Base-by-base conservation (phyloP, 2,113 vertebrate genomes). In the Chionis minor region DNA sequence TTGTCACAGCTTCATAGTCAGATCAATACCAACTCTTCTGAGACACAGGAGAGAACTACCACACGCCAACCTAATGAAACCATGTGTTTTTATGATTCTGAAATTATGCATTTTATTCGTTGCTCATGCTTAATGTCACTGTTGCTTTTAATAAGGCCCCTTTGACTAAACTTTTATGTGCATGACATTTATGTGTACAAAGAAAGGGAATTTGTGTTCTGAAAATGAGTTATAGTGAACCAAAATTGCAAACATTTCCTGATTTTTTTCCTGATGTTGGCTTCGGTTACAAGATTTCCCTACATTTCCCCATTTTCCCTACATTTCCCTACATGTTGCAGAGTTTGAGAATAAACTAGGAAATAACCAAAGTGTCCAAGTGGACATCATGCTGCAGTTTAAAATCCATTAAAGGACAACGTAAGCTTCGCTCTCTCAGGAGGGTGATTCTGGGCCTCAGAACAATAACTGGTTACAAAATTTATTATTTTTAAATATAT, bases 1-100 rank as follows among this genome's bases (percentile, higher is more conserved):
- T 98, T 98, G 98, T 98, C 97, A 92, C 98, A 97, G 98, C 98
- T 98, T 97, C 97, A 79, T 96, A 96, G 98, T 96, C 97, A 96
- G 98, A 99, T 99, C 99, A 98, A 99, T 99, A 98, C 91, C 92
- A 80, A 47, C 88, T 90, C 96, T 97, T 97, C 84, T 38, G 96
- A 97, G 96, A 93, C 45, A n/a, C 1, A 27, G 87, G 95, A 92
- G 90, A 95, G 95, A 95, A 88, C 71, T n/a, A 92, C 85, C 74
- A 94, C 96, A 92, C 84, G 19, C n/a, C 94, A 80, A 44, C 93
- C 95, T 97, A 96, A 97, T 97, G 97, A 97, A 97, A 96, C 74
- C 58, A 58, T 92, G 89, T 93, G 92, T 88, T 97, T 96, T 98
- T 95, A 95, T 96, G 95, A 93, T 95, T 97, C 95, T 96, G 71